Percentiles rank a stretch among this genome's conserved stretches.
phyloP scores from a whole-genome alignment of 2,888 invertebrate genomes.

The Onchidella celtica region DNA sequence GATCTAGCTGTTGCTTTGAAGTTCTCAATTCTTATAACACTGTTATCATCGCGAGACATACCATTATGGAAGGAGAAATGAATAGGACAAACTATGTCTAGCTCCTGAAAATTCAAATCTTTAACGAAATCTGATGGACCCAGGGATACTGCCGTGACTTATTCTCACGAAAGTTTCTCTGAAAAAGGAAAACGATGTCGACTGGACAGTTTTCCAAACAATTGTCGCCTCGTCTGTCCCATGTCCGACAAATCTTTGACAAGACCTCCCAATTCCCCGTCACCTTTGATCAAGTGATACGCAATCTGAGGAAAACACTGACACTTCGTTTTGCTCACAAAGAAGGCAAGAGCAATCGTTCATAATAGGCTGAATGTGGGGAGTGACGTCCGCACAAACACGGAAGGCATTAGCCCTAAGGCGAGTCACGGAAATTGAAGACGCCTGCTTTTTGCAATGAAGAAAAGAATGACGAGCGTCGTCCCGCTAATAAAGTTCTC shows the following conservation, averaged over 20 bases:
- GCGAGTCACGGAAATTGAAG: slow-evolving; percentile 24
- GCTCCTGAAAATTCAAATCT: too few relatives aligned
- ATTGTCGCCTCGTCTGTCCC: not conserved
- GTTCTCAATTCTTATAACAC: too few relatives aligned
- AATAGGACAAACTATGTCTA: too few relatives aligned
- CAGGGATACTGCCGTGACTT: too few relatives aligned
- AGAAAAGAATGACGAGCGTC: not conserved
- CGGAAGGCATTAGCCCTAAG: not conserved
- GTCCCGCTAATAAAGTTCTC: slow-evolving; percentile 2
- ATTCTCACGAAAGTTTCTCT: too few relatives aligned
- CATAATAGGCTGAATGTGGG: slow-evolving; percentile 3
- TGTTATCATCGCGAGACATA: too few relatives aligned
- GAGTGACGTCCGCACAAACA: not conserved
- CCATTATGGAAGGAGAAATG: too few relatives aligned
- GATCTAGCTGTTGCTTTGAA: too few relatives aligned
- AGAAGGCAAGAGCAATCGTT: slow-evolving; percentile 33
- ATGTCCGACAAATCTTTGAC: slow-evolving; percentile 6
- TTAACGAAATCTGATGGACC: too few relatives aligned
- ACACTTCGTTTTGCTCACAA: not conserved
- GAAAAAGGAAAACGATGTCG: too few relatives aligned
- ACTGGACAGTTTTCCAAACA: too few relatives aligned
- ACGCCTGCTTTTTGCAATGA: not conserved
- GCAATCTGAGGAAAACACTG: slow-evolving; percentile 37
- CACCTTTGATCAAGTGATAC: slow-evolving; percentile 31
- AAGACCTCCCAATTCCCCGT: not conserved